Base-by-base conservation (phyloP, 2,888 invertebrate genomes). In the Acronicta alni region DNA sequence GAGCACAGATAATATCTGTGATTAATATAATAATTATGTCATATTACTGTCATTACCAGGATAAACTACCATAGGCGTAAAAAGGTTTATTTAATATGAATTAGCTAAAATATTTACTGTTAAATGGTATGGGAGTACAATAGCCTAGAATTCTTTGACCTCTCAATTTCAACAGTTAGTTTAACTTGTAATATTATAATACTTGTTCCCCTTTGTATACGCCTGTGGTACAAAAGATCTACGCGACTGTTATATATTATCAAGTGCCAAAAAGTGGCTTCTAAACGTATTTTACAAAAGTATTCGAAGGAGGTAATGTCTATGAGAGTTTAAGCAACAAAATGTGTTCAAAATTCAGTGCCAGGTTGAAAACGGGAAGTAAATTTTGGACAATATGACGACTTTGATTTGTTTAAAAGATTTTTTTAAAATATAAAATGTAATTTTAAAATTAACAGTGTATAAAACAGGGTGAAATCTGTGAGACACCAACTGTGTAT, bases 231-330 rank as follows among this genome's bases (percentile, higher is more conserved):
- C 47, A 38, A 57, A 63, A 43, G 60, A 65, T 58, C 30, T 65
- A 61, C 60, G 56, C 55, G 75, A 71, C 67, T 72, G 65, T 60
- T 76, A 60, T 58, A 53, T 57, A 65, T 59, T 77, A 82, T 81
- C 73, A 74, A 81, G 89, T 90, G 90, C 90, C 90, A 90, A 90
- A 83, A 83, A 82, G 78, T 88, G 88, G 89, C 90, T 86, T 86
- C 65, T 82, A 64, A 74, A 76, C 58, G 71, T 76, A 79, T 75
- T 74, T 62, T 59, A 68, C 32, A 75, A 64, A 64, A 78, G 71
- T 67, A 74, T 75, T 76, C 41, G 63, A 58, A 54, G 18, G 30
- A 57, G 55, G 38, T 59, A 54, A 44, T 49, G 59, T 49, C 41
- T 71, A 54, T 54, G 67, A 51, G 30, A 57, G 60, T 59, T 59